Evolutionary conservation across 2,888 invertebrate genomes (phyloP), one percentile per base, ranked within the genome.

Genomic region (Didymodactylos carnosus): DNA sequence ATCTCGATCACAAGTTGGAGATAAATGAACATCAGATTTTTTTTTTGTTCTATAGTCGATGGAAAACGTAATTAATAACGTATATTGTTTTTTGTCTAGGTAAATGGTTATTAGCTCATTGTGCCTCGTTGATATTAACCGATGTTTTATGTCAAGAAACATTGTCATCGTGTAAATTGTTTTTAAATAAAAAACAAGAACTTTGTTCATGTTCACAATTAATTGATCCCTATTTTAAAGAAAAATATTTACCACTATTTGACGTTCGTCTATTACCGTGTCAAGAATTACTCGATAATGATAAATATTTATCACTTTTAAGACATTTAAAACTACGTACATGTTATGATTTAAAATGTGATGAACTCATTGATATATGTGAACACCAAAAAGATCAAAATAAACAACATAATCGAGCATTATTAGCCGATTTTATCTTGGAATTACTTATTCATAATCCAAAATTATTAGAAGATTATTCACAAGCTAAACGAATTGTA

Each of bases 351-450:
- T 19, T 75, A 0, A 75, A 75, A 75, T 46, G 72, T 16, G 75
- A 75, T 69, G 75, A 75, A 70, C 69, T 75, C n/a, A 72, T 75
- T 19, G 75, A 75, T 39, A 40, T 75, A 14, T 75, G 53, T 49
- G 75, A 75, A 39, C 39, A 40, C 41, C 41, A 41, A 27, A 74
- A 74, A 46, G 40, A 23, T 25, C 39, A 27, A 40, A 43, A 46
- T 19, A 41, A 71, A 16, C 7, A 19, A 16, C 14, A 40, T 27
- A 29, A 71, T 25, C 74, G 74, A 35, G 29, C 62, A n/a, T 16
- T 74, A 25, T 41, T 74, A 39, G 74, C 71, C 19, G 74, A 74
- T 39, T 46, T 74, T 5, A 72, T 74, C 1, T 53, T 74, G 16
- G 74, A 74, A 41, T 62, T 74, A 10, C 23, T 74, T 8, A 70